Conservation (phyloP, 2,888 invertebrate species). For the Lasioglossum vierecki region DNA sequence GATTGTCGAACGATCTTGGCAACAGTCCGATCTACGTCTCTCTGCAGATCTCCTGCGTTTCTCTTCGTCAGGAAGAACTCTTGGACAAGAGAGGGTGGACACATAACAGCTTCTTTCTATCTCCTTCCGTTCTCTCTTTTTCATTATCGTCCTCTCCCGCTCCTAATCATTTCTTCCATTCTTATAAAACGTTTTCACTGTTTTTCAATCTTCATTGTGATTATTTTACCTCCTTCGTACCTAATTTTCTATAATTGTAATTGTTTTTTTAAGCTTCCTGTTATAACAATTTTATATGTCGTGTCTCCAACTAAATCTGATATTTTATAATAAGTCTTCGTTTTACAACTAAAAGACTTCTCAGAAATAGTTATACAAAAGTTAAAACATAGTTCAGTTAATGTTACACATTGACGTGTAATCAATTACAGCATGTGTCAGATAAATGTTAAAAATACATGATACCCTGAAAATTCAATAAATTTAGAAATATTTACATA, state of each 20-base stretch:
- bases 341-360: neutral
- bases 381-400: too few species aligned
- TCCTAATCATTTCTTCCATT: neutral
- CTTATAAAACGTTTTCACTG: neutral
- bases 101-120: constrained; percentile 30
- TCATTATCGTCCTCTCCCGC: neutral
- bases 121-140: neutral
- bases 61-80: neutral
- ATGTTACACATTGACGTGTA: too few species aligned
- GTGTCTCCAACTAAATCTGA: neutral
- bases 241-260: neutral
- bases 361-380: too few species aligned
- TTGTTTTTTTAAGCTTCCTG: neutral
- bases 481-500: too few species aligned
- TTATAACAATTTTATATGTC: neutral
- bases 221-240: neutral
- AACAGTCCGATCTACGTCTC: constrained; percentile 47
- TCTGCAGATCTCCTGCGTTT: neutral
- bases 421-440: too few species aligned
- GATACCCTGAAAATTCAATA: too few species aligned
- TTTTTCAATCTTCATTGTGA: neutral
- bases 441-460: too few species aligned
- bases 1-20: constrained; percentile 47
- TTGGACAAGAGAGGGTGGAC: neutral
- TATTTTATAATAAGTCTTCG: neutral